Evolutionary conservation across 2,888 invertebrate species (phyloP), one percentile per base, ranked within the genome.

Genomic region (Brachyopa scutellaris): DNA sequence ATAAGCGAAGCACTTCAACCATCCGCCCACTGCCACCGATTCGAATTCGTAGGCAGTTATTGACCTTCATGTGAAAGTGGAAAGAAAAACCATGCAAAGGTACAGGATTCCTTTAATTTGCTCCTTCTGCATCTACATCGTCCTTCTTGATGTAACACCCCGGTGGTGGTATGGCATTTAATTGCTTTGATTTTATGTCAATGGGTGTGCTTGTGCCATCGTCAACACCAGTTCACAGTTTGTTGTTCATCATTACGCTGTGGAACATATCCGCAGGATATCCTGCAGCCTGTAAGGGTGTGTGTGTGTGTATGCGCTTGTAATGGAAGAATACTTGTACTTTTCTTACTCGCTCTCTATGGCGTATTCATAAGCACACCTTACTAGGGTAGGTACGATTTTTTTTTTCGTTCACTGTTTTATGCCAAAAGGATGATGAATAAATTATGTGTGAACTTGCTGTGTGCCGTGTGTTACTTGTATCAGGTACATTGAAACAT

Each of bases 131-230:
- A 40, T 42, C 17, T 33, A 40, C 40, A 15, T 17, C 57, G 29
- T 49, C n/a, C 45, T 38, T 26, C 13, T 23, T n/a, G n/a, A n/a
- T 19, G 15, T n/a, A 66, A 45, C 57, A 55, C 23, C 23, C 19
- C 49, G n/a, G n/a, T n/a, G n/a, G n/a, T n/a, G 36, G 23, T 66
- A 61, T 21, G 36, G 40, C 42, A 62, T 79, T 67, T 79, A 73
- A 79, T 79, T 79, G 79, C 67, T 73, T 79, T 67, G 79, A 73
- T 79, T 79, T 73, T 67, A 67, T 79, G 73, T 79, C 79, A 79
- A 79, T 62, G 73, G 67, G 61, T 61, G 23, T 66, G 31, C n/a
- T n/a, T n/a, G n/a, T n/a, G 53, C 4, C 51, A 59, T 42, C 47
- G n/a, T 49, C 36, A 64, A 64, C 11, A 51, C 49, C 66, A 66